Evolutionary conservation across 2,113 vertebrate species (phyloP).

Genomic region (Azemiops feae): DNA sequence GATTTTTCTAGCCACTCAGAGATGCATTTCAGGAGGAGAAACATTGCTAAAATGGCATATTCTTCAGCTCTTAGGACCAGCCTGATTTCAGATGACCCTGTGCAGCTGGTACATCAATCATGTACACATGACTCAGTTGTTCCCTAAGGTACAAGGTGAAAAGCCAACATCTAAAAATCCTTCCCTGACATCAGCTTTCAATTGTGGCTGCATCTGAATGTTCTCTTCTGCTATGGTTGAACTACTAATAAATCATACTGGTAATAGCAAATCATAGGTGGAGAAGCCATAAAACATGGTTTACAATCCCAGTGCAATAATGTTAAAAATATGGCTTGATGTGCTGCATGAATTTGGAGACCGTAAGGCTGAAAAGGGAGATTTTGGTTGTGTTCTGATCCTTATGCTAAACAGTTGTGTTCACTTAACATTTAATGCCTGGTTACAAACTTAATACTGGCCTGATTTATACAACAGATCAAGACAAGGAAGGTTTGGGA

Average conservation of each 20-base stretch:
- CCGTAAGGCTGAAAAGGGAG: not conserved
- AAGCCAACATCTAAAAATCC: not conserved
- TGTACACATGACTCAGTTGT: not conserved
- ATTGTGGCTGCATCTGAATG: not conserved
- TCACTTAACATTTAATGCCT: not conserved
- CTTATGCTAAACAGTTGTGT: not conserved
- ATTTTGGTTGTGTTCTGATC: not conserved
- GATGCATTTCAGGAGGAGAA: not conserved
- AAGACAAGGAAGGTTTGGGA: not conserved
- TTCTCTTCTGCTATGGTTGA: not conserved
- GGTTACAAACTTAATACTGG: not conserved
- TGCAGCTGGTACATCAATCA: not conserved
- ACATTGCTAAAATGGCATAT: no score
- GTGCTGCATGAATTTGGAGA: not conserved
- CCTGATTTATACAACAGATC: not conserved
- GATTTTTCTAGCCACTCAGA: not conserved
- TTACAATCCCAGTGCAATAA: not conserved
- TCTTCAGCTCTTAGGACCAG: not conserved
- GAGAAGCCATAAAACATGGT: not conserved
- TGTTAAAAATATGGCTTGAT: not conserved
- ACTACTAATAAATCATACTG: not conserved
- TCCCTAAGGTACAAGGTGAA: not conserved
- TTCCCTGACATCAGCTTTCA: not conserved
- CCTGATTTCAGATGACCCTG: not conserved
- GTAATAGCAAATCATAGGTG: not conserved